phyloP scores from a whole-genome alignment of 2,888 invertebrate genomes.

The Ichneumon xanthorius region DNA sequence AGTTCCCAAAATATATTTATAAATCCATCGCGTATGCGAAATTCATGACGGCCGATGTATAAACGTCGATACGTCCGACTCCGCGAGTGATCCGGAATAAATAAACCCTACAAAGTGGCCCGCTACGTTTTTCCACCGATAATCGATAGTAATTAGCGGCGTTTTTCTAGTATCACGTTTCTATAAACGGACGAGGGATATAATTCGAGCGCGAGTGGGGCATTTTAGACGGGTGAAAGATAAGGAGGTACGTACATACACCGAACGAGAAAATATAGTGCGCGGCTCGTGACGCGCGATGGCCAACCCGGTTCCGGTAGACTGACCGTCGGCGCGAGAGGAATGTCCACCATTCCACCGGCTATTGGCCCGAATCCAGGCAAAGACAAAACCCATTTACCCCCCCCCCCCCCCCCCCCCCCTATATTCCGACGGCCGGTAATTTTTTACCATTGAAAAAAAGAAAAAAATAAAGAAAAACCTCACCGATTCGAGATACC shows the following conservation, averaged over 20 bases:
- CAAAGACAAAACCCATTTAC: background rate
- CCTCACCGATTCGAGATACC: slow-evolving; percentile 13
- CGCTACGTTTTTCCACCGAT: background rate
- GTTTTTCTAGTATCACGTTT: slow-evolving; percentile 8
- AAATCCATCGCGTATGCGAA: background rate
- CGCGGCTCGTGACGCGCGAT: slow-evolving; percentile 20
- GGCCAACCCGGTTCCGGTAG: slow-evolving; percentile 30
- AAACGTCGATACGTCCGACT: no score
- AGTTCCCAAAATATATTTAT: background rate
- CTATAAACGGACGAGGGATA: slow-evolving; percentile 6
- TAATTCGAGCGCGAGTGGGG: slow-evolving; percentile 25
- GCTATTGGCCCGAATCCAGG: slow-evolving; percentile 47
- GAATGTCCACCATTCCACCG: slow-evolving; percentile 14
- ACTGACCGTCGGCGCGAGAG: slow-evolving; percentile 30
- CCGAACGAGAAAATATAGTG: background rate
- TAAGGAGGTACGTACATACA: background rate
- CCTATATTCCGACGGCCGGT: background rate
- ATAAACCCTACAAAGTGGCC: no score
- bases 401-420: slow-evolving; percentile 6
- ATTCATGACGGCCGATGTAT: background rate
- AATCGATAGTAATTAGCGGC: slow-evolving; percentile 43
- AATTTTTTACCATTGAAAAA: slow-evolving; percentile 2
- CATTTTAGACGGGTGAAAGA: slow-evolving; percentile 2
- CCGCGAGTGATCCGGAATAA: no score
- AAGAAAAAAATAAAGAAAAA: background rate